Conservation (phyloP, 2,797 vertebrate genomes). For the Gymnoscopelus braueri region DNA sequence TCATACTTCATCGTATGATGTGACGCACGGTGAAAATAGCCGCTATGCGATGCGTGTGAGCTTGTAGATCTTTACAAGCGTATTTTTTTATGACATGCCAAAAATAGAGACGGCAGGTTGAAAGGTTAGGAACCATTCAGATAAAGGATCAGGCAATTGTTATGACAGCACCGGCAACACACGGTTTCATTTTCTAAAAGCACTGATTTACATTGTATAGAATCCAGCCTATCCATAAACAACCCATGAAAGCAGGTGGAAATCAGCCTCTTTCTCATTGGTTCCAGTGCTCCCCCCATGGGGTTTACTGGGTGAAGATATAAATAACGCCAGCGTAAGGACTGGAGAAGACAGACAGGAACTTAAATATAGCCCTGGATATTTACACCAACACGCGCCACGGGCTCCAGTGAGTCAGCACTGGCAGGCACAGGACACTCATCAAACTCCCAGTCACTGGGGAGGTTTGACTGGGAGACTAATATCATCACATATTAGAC, state of each 20-base stretch:
- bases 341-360: constrained; percentile 54
- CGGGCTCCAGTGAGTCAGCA: constrained; percentile 38
- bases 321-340: constrained; percentile 71
- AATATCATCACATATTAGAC: background rate
- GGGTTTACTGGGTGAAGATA: constrained; percentile 54
- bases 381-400: constrained; percentile 68
- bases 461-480: constrained; percentile 8
- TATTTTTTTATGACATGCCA: too few relatives aligned
- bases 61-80: too few relatives aligned
- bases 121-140: background rate
- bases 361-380: constrained; percentile 77
- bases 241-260: constrained; percentile 31
- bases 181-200: constrained; percentile 11
- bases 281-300: constrained; percentile 18
- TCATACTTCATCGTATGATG: too few relatives aligned
- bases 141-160: background rate
- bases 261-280: constrained; percentile 33
- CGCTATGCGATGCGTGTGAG: too few relatives aligned
- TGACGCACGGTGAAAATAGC: too few relatives aligned
- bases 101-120: background rate
- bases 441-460: constrained; percentile 9
- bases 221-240: constrained; percentile 37
- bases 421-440: constrained; percentile 19
- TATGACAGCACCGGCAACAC: background rate
- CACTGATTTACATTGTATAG: constrained; percentile 1